Percentiles rank a stretch among this genome's conserved stretches.
phyloP scores from a whole-genome alignment of 2,888 invertebrate genomes.

The Oscheius sp. region DNA sequence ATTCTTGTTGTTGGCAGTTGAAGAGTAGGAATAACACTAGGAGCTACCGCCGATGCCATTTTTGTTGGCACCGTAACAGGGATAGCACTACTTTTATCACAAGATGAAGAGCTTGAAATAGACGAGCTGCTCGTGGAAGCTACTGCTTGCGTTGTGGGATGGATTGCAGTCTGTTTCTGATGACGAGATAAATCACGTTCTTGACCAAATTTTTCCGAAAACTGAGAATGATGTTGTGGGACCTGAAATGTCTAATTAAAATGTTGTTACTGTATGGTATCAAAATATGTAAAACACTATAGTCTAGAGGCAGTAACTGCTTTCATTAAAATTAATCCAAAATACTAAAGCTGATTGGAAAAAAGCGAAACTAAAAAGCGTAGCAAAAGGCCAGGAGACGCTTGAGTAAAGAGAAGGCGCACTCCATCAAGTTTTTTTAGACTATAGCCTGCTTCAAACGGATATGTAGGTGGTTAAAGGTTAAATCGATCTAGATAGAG shows the following conservation, averaged over 20 bases:
- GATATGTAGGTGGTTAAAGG: too few species aligned
- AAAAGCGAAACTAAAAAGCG: too few species aligned
- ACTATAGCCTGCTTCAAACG: too few species aligned
- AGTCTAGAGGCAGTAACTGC: too few species aligned
- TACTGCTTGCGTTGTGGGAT: not conserved
- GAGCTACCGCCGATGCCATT: not conserved
- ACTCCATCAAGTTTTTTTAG: too few species aligned
- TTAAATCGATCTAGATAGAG: too few species aligned
- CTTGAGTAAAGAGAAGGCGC: too few species aligned
- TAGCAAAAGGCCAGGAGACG: too few species aligned
- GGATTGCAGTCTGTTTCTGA: not conserved
- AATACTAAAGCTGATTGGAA: too few species aligned
- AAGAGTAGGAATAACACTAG: conserved; percentile 13
- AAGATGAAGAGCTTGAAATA: not conserved
- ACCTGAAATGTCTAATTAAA: not conserved
- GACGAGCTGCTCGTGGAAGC: conserved; percentile 3
- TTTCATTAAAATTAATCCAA: too few species aligned
- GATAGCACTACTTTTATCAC: conserved; percentile 14
- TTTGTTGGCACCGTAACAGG: conserved; percentile 7
- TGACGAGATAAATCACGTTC: not conserved
- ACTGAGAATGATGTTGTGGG: not conserved
- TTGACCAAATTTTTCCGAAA: not conserved
- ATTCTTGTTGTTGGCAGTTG: conserved; percentile 7
- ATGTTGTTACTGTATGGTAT: not conserved
- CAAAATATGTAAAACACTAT: not conserved